These are phyloP conservation scores for Abscondita cerata DNA, from an alignment of 2,888 invertebrate species.

Conservation along the genomic window DNA sequence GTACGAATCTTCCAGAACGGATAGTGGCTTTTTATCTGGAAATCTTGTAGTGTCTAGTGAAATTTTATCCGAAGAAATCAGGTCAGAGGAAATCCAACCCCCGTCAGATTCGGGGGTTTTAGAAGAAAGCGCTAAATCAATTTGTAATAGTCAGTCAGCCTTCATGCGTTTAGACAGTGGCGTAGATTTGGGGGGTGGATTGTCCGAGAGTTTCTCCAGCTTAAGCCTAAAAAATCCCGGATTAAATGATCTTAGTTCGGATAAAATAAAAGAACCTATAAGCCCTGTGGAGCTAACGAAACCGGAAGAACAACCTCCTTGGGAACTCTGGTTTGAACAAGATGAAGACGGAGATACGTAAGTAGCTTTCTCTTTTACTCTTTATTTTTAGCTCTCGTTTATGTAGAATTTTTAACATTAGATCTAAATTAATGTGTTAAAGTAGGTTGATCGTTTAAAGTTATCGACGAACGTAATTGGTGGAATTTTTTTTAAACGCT, in stretches of 20 bases:
- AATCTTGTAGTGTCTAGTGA: slow-evolving; percentile 51
- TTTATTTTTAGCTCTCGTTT: slow-evolving; percentile 22
- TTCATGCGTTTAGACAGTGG: slow-evolving; percentile 72
- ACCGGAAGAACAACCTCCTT: slow-evolving; percentile 57
- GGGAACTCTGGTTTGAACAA: slow-evolving; percentile 75
- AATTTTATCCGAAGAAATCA: slow-evolving; percentile 46
- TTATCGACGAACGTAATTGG: slow-evolving; percentile 21
- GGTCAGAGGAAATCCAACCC: slow-evolving; percentile 39
- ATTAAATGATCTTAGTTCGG: slow-evolving; percentile 53
- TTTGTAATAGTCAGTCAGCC: slow-evolving; percentile 16
- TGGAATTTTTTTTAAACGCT: background rate
- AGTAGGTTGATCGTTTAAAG: slow-evolving; percentile 4
- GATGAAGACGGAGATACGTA: slow-evolving; percentile 90
- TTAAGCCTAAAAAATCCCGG: slow-evolving; percentile 61
- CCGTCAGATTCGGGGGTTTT: slow-evolving; percentile 30
- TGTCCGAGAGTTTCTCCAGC: slow-evolving; percentile 69
- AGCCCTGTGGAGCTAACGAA: slow-evolving; percentile 24
- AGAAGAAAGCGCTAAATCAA: slow-evolving; percentile 16
- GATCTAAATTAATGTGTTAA: background rate
- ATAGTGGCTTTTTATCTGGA: slow-evolving; percentile 56
- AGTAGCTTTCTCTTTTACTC: slow-evolving; percentile 59
- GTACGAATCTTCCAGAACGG: slow-evolving; percentile 48
- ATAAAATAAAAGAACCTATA: slow-evolving; percentile 37
- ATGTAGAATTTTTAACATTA: too few relatives aligned
- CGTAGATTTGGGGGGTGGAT: slow-evolving; percentile 63